Base-by-base conservation (phyloP, 1,140 invertebrate species). In the Hyles vespertilio region DNA sequence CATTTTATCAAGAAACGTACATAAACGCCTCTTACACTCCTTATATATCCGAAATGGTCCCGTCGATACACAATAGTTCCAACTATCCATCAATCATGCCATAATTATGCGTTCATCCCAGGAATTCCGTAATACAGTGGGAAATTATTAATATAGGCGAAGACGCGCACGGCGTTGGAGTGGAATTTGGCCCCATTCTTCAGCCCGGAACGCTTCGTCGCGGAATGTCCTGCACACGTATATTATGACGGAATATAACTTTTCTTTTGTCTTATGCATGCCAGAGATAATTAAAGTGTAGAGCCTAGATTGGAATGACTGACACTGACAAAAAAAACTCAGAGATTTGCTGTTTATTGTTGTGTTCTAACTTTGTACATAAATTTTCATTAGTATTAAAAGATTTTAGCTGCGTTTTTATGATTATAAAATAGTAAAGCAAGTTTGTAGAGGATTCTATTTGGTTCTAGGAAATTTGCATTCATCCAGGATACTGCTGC, bases 181-280 rank as follows among this genome's bases (percentile, higher is more conserved):
- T 3, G 63, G 65, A 45, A 67, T 65, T 59, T 56, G 61, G 22
- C 54, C 67, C 56, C 70, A 72, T 72, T 70, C 70, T 72, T 70
- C 65, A 61, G 63, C 44, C 50, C 51, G 61, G 58, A 61, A 69
- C 62, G 46, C 60, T 56, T 44, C 11, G n/a, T n/a, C 6, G 47
- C 47, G 47, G n/a, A n/a, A 48, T 48, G 47, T n/a, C 47, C 8
- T 40, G 47, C 47, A 11, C 22, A 6, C 22, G 43, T 6, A 8
- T 53, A 54, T 54, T 54, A 54, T 54, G 34, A 34, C 22, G 48
- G 33, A 50, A 32, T 52, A n/a, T 36, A 52, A 52, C 44, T 46
- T 9, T 6, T 46, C 3, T 48, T 48, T 48, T 48, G n/a, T 11
- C 3, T 48, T 11, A 12, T n/a, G 22, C 47, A 6, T 5, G 9